Conservation (phyloP, 1,140 invertebrate species). For the Matsumurasca onukii region DNA sequence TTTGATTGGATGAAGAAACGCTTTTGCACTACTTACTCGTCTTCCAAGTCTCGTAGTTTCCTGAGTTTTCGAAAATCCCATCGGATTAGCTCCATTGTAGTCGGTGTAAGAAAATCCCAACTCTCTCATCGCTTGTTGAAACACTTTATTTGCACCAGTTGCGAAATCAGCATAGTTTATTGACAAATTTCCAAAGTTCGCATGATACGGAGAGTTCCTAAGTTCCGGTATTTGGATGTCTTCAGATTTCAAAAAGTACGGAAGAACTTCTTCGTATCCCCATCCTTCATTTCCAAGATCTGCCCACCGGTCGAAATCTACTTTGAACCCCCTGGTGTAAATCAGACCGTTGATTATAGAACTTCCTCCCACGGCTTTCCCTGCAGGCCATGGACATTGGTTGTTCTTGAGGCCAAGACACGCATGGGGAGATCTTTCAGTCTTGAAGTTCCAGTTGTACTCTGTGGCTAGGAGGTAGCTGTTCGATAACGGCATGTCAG, state of each 20-base stretch:
- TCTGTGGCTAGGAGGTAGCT: slow-evolving; percentile 55
- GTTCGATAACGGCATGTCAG: slow-evolving; percentile 30
- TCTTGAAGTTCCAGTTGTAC: slow-evolving; percentile 69
- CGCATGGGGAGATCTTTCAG: slow-evolving; percentile 48
- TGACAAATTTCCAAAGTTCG: slow-evolving; percentile 56
- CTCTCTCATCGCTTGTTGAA: slow-evolving; percentile 61
- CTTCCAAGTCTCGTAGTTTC: slow-evolving; percentile 54
- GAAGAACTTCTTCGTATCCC: slow-evolving; percentile 65
- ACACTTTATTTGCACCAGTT: slow-evolving; percentile 57
- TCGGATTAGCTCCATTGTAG: slow-evolving; percentile 60
- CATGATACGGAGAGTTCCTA: slow-evolving; percentile 55
- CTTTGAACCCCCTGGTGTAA: slow-evolving; percentile 75
- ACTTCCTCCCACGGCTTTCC: slow-evolving; percentile 67
- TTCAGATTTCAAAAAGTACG: slow-evolving; percentile 65
- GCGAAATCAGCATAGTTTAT: slow-evolving; percentile 51
- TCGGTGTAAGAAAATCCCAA: slow-evolving; percentile 63
- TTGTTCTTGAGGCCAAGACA: slow-evolving; percentile 51
- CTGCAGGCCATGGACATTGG: slow-evolving; percentile 58
- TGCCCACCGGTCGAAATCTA: slow-evolving; percentile 75
- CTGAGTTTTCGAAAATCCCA: slow-evolving; percentile 53
- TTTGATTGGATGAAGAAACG: slow-evolving; percentile 55
- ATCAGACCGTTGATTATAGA: slow-evolving; percentile 86
- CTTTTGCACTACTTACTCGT: slow-evolving; percentile 57
- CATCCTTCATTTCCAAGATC: slow-evolving; percentile 64
- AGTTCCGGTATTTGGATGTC: slow-evolving; percentile 53